Base-by-base conservation (phyloP, 2,888 invertebrate genomes). In the Horisme vitalbata region DNA sequence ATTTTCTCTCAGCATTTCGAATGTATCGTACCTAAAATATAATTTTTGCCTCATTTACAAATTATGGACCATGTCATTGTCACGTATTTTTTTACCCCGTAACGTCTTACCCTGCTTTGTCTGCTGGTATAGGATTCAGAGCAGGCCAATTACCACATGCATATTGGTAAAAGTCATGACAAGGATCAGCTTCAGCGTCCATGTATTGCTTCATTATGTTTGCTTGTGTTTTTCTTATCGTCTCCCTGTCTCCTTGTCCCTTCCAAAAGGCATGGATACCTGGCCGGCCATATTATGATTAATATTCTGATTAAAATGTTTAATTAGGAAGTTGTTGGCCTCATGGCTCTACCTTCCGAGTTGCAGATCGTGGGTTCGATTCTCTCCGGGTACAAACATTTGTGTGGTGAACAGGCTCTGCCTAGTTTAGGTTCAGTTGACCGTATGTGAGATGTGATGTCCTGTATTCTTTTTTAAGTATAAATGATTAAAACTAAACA, bases 71-170 rank as follows among this genome's bases (percentile, higher is more conserved):
- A 18, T 15, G 5, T n/a, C 1, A 5, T 21, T 21, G 10, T 11
- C 11, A 0, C 5, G 2, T 26, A 26, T 11, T 26, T 26, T 11
- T 11, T 3, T 11, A 26, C 4, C 1, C 7, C 4, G 6, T 14
- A 5, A 23, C 23, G 27, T 26, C 62, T 60, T 74, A 88, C 68
- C 95, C 94, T 4, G 95, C 94, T 80, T 96, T 95, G 66, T 97
- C 97, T 36, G 95, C 94, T 1, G 97, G 97, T 65, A 97, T 96
- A 0, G 96, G 95, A 79, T 97, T 95, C 27, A 93, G 89, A 36
- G 93, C 92, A 20, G 94, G 93, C 97, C 97, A 97, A 64, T 96
- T 96, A 0, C 97, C 97, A 72, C 94, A 97, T 0, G 96, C 94
- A 64, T 93, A 97, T 64, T 95, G 93, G 71, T 96, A 96, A 72